Evolutionary conservation across 1,140 invertebrate genomes (phyloP).

Genomic region (Marisa cornuarietis): DNA sequence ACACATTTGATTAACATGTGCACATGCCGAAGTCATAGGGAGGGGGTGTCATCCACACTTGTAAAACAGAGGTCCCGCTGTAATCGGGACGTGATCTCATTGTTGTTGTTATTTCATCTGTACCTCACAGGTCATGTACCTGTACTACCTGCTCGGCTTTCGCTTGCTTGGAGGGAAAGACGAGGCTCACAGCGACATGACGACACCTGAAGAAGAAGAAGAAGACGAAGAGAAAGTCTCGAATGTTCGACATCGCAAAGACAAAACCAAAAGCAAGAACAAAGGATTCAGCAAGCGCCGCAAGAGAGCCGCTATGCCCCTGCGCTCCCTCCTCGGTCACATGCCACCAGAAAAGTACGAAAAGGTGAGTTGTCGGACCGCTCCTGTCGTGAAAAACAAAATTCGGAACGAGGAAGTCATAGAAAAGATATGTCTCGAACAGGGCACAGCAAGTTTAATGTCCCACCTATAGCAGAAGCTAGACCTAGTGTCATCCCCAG

Average conservation of each 20-base stretch:
- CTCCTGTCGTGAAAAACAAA: too few relatives aligned
- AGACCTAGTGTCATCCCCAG: too few relatives aligned
- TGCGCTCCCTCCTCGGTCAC: slow-evolving; percentile 47
- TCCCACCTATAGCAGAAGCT: too few relatives aligned
- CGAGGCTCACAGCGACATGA: slow-evolving; percentile 5
- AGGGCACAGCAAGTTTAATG: too few relatives aligned
- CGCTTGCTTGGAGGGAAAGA: slow-evolving; percentile 66
- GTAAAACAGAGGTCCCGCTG: too few relatives aligned
- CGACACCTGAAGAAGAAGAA: background rate
- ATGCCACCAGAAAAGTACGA: slow-evolving; percentile 57
- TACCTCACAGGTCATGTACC: slow-evolving; percentile 69
- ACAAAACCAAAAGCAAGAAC: slow-evolving; percentile 35
- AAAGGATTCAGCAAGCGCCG: slow-evolving; percentile 38
- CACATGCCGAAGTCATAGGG: too few relatives aligned
- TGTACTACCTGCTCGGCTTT: slow-evolving; percentile 75
- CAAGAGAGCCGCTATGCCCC: slow-evolving; percentile 41
- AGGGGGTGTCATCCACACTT: too few relatives aligned
- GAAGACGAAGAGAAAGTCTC: background rate
- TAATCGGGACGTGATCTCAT: too few relatives aligned
- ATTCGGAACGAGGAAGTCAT: too few relatives aligned
- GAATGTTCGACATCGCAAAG: slow-evolving; percentile 9
- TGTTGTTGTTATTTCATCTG: too few relatives aligned
- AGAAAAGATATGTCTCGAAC: too few relatives aligned
- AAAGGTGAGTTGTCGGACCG: slow-evolving; percentile 30
- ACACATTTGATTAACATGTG: too few relatives aligned